A percentile compares a stretch with the other conserved stretches of the same genome.
Evolutionary conservation across 2,888 invertebrate species (phyloP).

Genomic region (Axea sp.): DNA sequence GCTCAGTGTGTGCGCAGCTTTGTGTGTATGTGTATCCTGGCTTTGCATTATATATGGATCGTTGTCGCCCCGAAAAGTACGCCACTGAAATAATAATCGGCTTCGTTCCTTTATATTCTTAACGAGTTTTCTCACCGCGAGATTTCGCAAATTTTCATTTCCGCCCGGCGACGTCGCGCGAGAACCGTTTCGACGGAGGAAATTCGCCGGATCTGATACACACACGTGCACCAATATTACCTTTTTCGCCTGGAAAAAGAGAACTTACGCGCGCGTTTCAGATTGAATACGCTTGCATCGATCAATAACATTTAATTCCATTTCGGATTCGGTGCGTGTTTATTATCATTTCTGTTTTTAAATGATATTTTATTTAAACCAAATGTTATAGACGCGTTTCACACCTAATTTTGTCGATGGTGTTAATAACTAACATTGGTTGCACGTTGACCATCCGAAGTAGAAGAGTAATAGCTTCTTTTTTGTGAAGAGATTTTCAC

Average conservation of each 20-base stretch:
- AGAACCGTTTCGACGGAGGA: constrained; percentile 47
- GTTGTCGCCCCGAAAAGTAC: constrained; percentile 52
- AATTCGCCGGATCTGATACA: constrained; percentile 41
- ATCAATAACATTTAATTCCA: constrained; percentile 57
- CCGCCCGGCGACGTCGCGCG: constrained; percentile 44
- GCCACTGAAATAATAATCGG: constrained; percentile 54
- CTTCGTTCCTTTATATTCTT: constrained; percentile 51
- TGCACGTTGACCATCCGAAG: not conserved
- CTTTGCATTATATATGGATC: constrained; percentile 55
- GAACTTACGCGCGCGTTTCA: constrained; percentile 7
- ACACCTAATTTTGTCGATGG: not conserved
- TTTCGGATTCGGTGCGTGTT: constrained; percentile 34
- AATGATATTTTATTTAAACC: constrained; percentile 36
- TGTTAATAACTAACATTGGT: constrained; percentile 26
- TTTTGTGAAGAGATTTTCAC: constrained; percentile 12
- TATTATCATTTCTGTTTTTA: constrained; percentile 38
- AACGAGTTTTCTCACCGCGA: constrained; percentile 53
- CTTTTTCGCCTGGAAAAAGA: constrained; percentile 40
- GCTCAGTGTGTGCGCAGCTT: no score
- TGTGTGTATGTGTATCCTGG: constrained; percentile 14
- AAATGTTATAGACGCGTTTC: not conserved
- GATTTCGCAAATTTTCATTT: constrained; percentile 61
- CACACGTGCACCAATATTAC: constrained; percentile 6
- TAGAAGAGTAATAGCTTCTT: constrained; percentile 14
- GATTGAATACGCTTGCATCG: constrained; percentile 33